These are phyloP conservation scores for Scleropages formosus DNA, from an alignment of 2,797 vertebrate genomes.

Conservation along the genomic window DNA sequence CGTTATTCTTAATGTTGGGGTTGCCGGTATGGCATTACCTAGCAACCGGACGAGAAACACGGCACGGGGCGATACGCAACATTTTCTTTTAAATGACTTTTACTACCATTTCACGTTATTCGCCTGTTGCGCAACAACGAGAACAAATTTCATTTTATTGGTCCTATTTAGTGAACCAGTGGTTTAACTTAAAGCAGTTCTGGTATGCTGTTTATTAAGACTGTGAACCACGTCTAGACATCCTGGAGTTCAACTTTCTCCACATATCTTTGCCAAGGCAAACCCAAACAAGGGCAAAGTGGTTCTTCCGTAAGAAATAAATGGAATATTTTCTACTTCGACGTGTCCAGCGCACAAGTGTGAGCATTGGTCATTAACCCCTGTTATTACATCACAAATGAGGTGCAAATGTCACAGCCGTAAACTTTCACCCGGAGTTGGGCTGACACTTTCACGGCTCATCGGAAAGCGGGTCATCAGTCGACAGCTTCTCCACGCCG, in stretches of 20 bases:
- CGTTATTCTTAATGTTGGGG: not conserved
- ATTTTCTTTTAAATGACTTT: slow-evolving; percentile 19
- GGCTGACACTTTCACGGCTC: no score
- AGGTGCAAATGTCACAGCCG: no score
- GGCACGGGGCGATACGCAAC: not conserved
- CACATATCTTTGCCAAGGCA: slow-evolving; percentile 9
- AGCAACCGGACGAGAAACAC: slow-evolving; percentile 25
- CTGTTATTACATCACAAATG: no score
- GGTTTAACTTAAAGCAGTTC: slow-evolving; percentile 17
- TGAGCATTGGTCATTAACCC: no score
- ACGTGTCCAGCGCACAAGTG: not conserved
- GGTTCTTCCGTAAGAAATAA: not conserved
- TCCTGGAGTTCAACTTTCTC: slow-evolving; percentile 5
- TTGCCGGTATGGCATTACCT: not conserved
- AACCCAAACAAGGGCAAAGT: slow-evolving; percentile 19
- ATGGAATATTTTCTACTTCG: not conserved
- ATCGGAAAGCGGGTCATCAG: no score
- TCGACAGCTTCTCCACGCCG: not conserved
- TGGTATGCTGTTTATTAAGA: slow-evolving; percentile 20
- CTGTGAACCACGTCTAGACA: slow-evolving; percentile 17
- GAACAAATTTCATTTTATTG: slow-evolving; percentile 9
- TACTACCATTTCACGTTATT: not conserved
- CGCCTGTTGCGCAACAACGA: not conserved
- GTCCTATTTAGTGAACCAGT: not conserved
- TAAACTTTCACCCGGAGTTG: no score